Evolutionary conservation across 2,113 vertebrate species (phyloP).

Genomic region (rat (Rattus norvegicus)): GRCr8 NC_086022.1:163956501-163957000

Average conservation of each 20-base stretch:
- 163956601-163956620: background rate
- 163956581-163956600: background rate
- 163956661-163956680: background rate
- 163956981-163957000: background rate
- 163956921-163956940: background rate
- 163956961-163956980: background rate
- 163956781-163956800: background rate
- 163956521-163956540: too few relatives aligned
- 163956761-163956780: background rate
- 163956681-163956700: conserved; percentile 31
- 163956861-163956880: background rate
- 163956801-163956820: background rate
- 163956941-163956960: background rate
- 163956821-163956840: background rate
- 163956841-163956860: background rate
- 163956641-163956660: rapidly evolving
- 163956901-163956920: background rate
- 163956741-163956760: background rate
- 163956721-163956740: background rate
- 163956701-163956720: conserved; percentile 67
- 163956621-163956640: rapidly evolving
- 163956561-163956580: background rate
- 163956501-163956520: background rate
- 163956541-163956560: background rate
- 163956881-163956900: background rate